Evolutionary conservation across 2,113 vertebrate genomes (phyloP).

Genomic region (Osmerus eperlanus): DNA sequence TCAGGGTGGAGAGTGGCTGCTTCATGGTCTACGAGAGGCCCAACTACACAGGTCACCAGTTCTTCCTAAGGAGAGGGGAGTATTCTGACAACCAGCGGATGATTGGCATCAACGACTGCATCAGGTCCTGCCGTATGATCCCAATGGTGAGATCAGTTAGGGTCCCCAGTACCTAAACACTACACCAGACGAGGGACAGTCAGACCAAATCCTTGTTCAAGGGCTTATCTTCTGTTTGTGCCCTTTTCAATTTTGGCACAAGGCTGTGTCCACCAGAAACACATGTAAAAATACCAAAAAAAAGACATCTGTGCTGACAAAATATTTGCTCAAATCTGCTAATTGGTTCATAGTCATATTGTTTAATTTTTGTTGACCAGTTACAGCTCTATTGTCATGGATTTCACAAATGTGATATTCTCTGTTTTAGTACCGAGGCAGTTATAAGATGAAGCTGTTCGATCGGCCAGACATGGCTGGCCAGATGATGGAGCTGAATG

Average conservation of each 20-base stretch:
- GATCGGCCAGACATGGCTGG: conserved; percentile 51
- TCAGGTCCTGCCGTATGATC: conserved; percentile 61
- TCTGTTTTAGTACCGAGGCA: conserved; percentile 5
- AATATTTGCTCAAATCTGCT: no score
- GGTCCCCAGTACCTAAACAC: neutral
- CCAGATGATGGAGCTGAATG: conserved; percentile 53
- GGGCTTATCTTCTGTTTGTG: no score
- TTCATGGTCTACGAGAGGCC: conserved; percentile 60
- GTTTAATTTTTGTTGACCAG: no score
- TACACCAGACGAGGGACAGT: no score
- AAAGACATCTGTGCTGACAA: no score
- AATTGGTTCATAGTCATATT: no score
- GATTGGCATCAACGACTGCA: conserved; percentile 60
- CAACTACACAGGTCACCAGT: conserved; percentile 38
- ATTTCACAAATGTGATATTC: neutral
- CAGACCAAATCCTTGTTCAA: no score
- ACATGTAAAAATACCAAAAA: no score
- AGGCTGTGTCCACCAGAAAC: no score
- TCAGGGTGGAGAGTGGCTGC: conserved; percentile 60
- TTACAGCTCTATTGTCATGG: no score
- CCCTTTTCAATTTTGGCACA: no score
- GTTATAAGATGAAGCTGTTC: conserved; percentile 17
- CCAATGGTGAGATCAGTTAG: conserved; percentile 46
- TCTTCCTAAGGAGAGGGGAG: conserved; percentile 43
- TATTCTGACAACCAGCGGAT: conserved; percentile 54